phyloP scores from a whole-genome alignment of 2,113 vertebrate species.

The Phrynosoma blainvillii region DNA sequence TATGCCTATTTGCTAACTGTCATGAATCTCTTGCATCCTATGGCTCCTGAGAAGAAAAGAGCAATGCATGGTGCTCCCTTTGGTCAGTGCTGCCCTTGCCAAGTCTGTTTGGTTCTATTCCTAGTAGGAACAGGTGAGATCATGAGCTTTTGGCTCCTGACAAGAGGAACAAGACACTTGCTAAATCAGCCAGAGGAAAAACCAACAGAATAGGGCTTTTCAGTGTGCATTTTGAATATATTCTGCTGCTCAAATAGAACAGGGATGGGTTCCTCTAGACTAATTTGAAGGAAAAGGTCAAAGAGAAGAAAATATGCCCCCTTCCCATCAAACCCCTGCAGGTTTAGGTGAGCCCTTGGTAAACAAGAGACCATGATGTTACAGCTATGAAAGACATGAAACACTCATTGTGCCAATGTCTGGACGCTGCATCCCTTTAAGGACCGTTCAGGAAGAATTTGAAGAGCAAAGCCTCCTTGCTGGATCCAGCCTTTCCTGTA shows the following conservation, averaged over 20 bases:
- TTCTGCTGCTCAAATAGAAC: slow-evolving; percentile 45
- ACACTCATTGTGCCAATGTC: slow-evolving; percentile 32
- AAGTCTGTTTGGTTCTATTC: slow-evolving; percentile 29
- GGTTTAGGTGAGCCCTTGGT: slow-evolving; percentile 53
- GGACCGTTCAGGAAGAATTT: slow-evolving; percentile 7
- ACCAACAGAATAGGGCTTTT: not conserved
- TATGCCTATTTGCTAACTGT: rapidly evolving
- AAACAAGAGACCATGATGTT: slow-evolving; percentile 38
- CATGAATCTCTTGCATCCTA: not conserved
- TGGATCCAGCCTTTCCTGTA: not conserved
- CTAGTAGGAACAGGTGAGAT: slow-evolving; percentile 50
- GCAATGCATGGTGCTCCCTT: rapidly evolving
- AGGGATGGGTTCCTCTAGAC: not conserved
- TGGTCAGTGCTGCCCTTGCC: not conserved
- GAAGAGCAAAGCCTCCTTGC: slow-evolving; percentile 6
- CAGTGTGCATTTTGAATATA: slow-evolving; percentile 12
- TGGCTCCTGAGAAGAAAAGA: slow-evolving; percentile 6
- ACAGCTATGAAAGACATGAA: slow-evolving; percentile 52
- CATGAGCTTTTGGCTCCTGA: slow-evolving; percentile 27
- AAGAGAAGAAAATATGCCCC: not conserved
- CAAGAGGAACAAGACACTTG: slow-evolving; percentile 24
- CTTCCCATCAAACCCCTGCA: slow-evolving; percentile 30
- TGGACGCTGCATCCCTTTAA: not conserved
- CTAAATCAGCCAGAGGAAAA: slow-evolving; percentile 21
- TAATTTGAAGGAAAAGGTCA: slow-evolving; percentile 19